These are phyloP conservation scores for human (Homo sapiens) DNA, from an alignment of 2,113 vertebrate species.

Conservation along the genomic window GRCh38 chr1:9204501-9205000, in stretches of 20 bases:
- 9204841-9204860: background rate
- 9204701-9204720: background rate
- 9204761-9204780: background rate
- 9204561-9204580: too few relatives aligned
- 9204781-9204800: background rate
- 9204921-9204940: too few relatives aligned
- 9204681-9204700: background rate
- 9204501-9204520: background rate
- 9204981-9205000: too few relatives aligned
- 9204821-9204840: background rate
- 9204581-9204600: fast-evolving
- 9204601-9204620: background rate
- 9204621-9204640: fast-evolving
- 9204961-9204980: too few relatives aligned
- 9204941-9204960: too few relatives aligned
- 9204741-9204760: background rate
- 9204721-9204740: background rate
- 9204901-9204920: background rate
- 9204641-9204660: background rate
- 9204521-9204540: background rate
- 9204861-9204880: too few relatives aligned
- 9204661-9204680: background rate
- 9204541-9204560: fast-evolving
- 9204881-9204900: fast-evolving
- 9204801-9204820: background rate